These are phyloP conservation scores for Cordilura impudica DNA, from an alignment of 2,888 invertebrate genomes.

Conservation along the genomic window DNA sequence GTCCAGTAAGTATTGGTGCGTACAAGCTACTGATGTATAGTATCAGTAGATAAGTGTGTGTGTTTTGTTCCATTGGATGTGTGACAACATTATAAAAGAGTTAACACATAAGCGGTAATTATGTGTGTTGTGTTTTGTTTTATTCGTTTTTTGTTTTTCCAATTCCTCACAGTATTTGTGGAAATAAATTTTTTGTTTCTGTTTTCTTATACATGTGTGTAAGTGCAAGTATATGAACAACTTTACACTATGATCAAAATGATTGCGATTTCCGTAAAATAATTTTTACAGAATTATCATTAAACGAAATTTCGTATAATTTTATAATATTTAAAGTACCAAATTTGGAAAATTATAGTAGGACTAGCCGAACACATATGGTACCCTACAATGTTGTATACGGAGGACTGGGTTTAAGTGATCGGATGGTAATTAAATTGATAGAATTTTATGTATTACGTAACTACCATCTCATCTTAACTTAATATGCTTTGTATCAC, in stretches of 20 bases:
- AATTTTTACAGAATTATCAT: too few species aligned
- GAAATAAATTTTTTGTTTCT: background rate
- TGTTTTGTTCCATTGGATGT: constrained; percentile 7
- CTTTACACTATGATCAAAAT: background rate
- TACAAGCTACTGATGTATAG: background rate
- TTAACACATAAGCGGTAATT: constrained; percentile 50
- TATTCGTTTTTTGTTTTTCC: background rate
- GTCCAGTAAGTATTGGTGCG: background rate
- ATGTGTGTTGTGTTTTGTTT: constrained; percentile 17
- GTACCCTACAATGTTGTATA: too few species aligned
- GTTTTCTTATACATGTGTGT: background rate
- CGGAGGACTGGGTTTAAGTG: too few species aligned
- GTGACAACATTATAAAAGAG: constrained; percentile 51
- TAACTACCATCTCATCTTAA: too few species aligned
- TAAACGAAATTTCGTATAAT: too few species aligned
- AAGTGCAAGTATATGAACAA: background rate
- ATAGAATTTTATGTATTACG: too few species aligned
- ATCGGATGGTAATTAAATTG: too few species aligned
- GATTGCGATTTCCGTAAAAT: too few species aligned
- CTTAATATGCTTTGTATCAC: too few species aligned
- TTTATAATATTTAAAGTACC: too few species aligned
- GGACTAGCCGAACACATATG: too few species aligned
- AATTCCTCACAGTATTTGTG: background rate
- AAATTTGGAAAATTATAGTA: too few species aligned
- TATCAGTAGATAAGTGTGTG: background rate